Evolutionary conservation across 30 jellyfish, hydroid and myxozoan genomes (phyloP), one percentile per base, ranked within the genome.

Genomic region (Rhopilema esculentum): DNA sequence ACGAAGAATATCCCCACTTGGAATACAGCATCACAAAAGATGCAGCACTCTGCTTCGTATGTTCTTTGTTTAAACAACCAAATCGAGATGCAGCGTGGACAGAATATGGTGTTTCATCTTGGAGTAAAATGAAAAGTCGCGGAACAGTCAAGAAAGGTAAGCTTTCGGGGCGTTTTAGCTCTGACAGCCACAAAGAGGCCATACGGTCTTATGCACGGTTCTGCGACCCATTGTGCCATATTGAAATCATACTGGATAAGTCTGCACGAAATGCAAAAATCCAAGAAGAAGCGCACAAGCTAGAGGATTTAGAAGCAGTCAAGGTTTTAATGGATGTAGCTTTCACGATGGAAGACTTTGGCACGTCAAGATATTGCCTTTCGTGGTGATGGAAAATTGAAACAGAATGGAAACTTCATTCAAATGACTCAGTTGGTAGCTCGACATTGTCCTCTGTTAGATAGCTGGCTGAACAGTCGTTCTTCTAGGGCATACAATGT

Each of bases 221-320:
- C 76, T 83, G 87, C 30, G 76, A 83, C 78, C 85, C 92, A 4
- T 83, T 27, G 86, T 69, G 92, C 78, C 92, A 83, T 70, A 27
- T 83, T 71, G 77, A 83, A n/a, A 31, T 25, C 15, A 17, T 61
- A 24, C 65, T 83, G 17, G 86, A 83, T 27, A 78, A 78, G 40
- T 62, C 82, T 0, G 72, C 50, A 40, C 23, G 91, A 80, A 80
- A 80, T 32, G 91, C 91, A 18, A 80, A 30, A 66, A 62, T 64
- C 50, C 85, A 80, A 79, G 89, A 27, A 31, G 72, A 62, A 64
- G 50, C 31, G 32, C 49, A 80, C 21, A 62, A 25, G 16, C 70
- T 80, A 32, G 82, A 25, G 52, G 50, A 80, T 80, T 61, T 15
- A 48, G 85, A 66, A 31, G 91, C 50, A 72, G 50, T 66, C 51